Base-by-base conservation (phyloP, 2,797 vertebrate genomes). In the Lerista edwardsae region DNA sequence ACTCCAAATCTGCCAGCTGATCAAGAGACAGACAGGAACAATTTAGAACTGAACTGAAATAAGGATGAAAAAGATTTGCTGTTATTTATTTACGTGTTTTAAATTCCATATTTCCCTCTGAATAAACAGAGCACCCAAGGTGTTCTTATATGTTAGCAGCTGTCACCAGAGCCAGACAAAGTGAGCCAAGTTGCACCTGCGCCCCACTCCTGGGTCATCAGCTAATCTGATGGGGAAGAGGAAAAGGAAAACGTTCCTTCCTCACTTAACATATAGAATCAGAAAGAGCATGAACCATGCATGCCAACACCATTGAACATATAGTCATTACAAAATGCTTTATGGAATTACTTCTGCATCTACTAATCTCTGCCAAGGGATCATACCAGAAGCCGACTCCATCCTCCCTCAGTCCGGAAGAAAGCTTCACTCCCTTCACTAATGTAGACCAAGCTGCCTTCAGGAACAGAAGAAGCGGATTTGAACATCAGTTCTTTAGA, bases 401-500 rank as follows among this genome's bases (percentile, higher is more conserved):
- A 95, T 81, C 93, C 94, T 0, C 75, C 29, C 61, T 77, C 75
- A 12, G 94, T 94, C 69, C 94, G 91, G 84, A 94, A 89, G 90
- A 95, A 96, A 61, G 93, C 93, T 0, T 80, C 91, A 81, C 59
- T 93, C 64, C 79, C 91, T 59, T 93, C 91, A 36, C 1, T 84
- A 86, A 94, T 92, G 0, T 94, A 95, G 36, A 90, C 95, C 90
- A 95, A 82, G 84, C 88, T 94, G 47, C 94, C 95, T 69, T 96
- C 91, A 0, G 90, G 92, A 68, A 95, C 75, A 0, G 85, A 14
- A 0, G 87, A 55, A 68, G 93, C 81, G 0, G 90, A 85, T 79
- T 90, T 87, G 88, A 90, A 83, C 94, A 94, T 95, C 86, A 88
- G 67, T 39, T 93, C 90, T 91, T 93, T 93, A 78, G 91, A 91